Evolutionary conservation across 2,888 invertebrate genomes (phyloP), one percentile per base, ranked within the genome.

Genomic region (Orthosia incerta): DNA sequence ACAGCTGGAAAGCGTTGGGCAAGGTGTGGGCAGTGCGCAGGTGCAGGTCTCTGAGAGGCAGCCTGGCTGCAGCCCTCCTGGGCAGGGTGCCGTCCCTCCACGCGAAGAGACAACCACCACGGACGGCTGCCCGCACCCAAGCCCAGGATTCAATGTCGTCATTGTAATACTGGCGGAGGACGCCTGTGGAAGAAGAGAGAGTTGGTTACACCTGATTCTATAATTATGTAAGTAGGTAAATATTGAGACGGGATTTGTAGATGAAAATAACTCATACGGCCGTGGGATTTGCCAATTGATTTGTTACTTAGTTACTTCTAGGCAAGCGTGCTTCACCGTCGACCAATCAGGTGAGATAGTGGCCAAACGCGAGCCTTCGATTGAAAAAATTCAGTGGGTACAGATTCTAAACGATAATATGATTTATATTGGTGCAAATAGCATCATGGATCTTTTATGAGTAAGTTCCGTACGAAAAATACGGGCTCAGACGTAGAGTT

Each of bases 41-140:
- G 82, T 95, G 95, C 81, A 96, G 89, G 82, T 94, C 94, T 3
- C 95, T 92, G 82, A 95, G 92, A 3, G 95, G 95, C 74, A 95
- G 91, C 46, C 95, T 86, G 39, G 96, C 95, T 26, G 95, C 94
- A 9, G 94, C 92, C 50, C 95, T 86, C 20, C 96, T 90, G 23
- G 96, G 96, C 87, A 96, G 89, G 62, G 96, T 95, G 70, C 96
- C 96, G 69, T 96, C 96, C n/a, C 96, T 92, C 94, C 96, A 95
- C 51, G 94, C 96, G 71, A 94, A 93, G 82, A 96, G 90, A 85
- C 95, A 94, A 20, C 95, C 96, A 70, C 93, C 88, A 18, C 93
- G 93, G 69, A 95, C 94, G 2, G 95, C 95, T 53, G 93, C 95
- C n/a, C 95, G 95, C 82, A 96, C 95, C 95, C 95, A 95, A 68